Conservation (phyloP, 2,888 invertebrate genomes). For the Heteropelma amictum region DNA sequence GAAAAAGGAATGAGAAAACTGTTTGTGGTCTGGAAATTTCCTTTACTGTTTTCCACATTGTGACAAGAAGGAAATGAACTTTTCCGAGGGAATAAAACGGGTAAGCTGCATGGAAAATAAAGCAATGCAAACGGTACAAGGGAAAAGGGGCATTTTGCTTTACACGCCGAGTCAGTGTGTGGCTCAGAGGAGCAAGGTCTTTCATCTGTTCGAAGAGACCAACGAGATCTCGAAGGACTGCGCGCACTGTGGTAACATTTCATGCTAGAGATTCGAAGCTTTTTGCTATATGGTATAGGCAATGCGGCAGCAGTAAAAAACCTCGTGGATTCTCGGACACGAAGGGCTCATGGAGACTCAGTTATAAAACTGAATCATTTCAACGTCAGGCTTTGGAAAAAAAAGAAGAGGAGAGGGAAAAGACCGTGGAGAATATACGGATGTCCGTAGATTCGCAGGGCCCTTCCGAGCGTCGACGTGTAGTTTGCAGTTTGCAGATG, state of each 20-base stretch:
- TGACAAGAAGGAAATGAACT: neutral
- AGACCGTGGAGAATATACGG: neutral
- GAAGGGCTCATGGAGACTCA: neutral
- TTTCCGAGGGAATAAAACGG: neutral
- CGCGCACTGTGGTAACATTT: neutral
- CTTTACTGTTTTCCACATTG: neutral
- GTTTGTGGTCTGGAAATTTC: neutral
- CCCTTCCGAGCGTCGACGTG: slow-evolving; percentile 22
- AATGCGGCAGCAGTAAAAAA: slow-evolving; percentile 50
- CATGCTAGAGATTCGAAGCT: slow-evolving; percentile 2
- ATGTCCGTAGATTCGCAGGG: slow-evolving; percentile 15
- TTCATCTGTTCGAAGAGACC: neutral
- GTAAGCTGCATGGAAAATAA: neutral
- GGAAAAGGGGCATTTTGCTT: neutral
- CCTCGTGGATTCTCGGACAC: neutral
- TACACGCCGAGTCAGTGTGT: neutral
- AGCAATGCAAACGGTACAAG: neutral
- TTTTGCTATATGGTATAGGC: neutral
- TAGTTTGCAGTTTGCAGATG: neutral
- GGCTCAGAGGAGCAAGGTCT: neutral
- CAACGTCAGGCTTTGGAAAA: slow-evolving; percentile 13
- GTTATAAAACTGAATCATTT: slow-evolving; percentile 39
- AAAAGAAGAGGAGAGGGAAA: slow-evolving; percentile 11
- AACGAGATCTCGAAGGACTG: neutral
- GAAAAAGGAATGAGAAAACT: neutral